A percentile compares a stretch with the other conserved stretches of the same genome.
Conservation (phyloP, 1,140 invertebrate species). For the Zaprionus taronus region DNA sequence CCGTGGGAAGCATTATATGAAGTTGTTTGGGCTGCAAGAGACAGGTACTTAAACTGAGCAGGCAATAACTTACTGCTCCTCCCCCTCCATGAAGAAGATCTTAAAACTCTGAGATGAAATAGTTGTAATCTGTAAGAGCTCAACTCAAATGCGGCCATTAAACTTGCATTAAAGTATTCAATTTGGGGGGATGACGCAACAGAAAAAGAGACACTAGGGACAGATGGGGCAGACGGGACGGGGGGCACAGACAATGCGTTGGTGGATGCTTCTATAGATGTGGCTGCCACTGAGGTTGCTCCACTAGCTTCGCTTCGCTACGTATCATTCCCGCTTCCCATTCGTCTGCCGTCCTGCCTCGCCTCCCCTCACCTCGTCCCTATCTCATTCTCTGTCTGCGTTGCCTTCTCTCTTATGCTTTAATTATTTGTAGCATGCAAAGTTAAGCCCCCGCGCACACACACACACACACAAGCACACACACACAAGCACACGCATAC, state of each 20-base stretch:
- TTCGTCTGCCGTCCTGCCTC: background rate
- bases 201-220: conserved; percentile 20
- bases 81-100: background rate
- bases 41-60: conserved; percentile 2
- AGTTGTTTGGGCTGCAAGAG: background rate
- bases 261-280: conserved; percentile 50
- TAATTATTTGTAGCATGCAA: conserved; percentile 80
- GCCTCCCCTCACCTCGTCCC: background rate
- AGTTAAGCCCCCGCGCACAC: conserved; percentile 57
- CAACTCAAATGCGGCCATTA: conserved; percentile 59
- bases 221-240: background rate
- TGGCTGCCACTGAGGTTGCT: conserved; percentile 2
- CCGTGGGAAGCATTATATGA: background rate
- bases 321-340: background rate
- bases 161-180: conserved; percentile 81
- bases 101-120: conserved; percentile 58
- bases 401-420: conserved; percentile 69
- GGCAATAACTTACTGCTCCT: background rate
- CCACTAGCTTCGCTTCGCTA: background rate
- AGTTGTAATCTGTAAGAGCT: conserved; percentile 51
- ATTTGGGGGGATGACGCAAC: conserved; percentile 45
- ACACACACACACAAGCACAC: conserved; percentile 36
- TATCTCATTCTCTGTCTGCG: background rate
- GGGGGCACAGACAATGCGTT: conserved; percentile 34
- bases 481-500: conserved; percentile 8